Conservation (phyloP, 2,888 invertebrate species). For the Lasioglossum vierecki region DNA sequence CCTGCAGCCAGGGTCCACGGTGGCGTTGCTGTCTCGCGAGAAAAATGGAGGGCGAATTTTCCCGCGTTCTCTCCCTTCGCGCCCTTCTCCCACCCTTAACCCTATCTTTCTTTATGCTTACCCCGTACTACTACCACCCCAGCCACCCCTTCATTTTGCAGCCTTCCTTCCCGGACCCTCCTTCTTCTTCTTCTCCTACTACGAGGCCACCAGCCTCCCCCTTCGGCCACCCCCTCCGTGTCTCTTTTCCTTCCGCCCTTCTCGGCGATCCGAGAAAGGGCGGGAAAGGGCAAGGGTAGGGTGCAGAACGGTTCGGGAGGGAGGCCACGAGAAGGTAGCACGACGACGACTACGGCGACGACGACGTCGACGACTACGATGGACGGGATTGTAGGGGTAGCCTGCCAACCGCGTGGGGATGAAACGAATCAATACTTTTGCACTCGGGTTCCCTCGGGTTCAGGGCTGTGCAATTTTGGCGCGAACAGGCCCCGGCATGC, state of each 20-base stretch:
- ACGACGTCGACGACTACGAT: slow-evolving; percentile 48
- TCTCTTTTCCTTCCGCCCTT: slow-evolving; percentile 16
- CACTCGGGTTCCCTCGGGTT: slow-evolving; percentile 76
- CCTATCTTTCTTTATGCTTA: slow-evolving; percentile 2
- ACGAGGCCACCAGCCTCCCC: neutral
- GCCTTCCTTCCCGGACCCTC: slow-evolving; percentile 15
- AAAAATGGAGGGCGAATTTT: slow-evolving; percentile 75
- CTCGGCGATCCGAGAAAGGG: slow-evolving; percentile 56
- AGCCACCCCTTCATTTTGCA: slow-evolving; percentile 14
- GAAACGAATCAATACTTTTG: slow-evolving; percentile 81
- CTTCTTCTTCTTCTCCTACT: slow-evolving; percentile 39
- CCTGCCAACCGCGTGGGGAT: slow-evolving; percentile 53
- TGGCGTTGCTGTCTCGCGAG: slow-evolving; percentile 64
- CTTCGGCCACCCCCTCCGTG: slow-evolving; percentile 23
- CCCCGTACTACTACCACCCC: neutral
- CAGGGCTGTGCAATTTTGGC: slow-evolving; percentile 77
- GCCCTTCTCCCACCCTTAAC: slow-evolving; percentile 36
- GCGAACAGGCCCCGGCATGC: slow-evolving; percentile 59
- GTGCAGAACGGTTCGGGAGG: slow-evolving; percentile 51
- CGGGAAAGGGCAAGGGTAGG: slow-evolving; percentile 63
- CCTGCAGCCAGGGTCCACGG: slow-evolving; percentile 50
- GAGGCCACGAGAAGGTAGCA: slow-evolving; percentile 65
- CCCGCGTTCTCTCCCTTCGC: slow-evolving; percentile 66
- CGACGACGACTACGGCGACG: slow-evolving; percentile 48
- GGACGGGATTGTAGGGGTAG: slow-evolving; percentile 48